Base-by-base conservation (phyloP, 2,888 invertebrate species). In the Crossocerus cetratus region DNA sequence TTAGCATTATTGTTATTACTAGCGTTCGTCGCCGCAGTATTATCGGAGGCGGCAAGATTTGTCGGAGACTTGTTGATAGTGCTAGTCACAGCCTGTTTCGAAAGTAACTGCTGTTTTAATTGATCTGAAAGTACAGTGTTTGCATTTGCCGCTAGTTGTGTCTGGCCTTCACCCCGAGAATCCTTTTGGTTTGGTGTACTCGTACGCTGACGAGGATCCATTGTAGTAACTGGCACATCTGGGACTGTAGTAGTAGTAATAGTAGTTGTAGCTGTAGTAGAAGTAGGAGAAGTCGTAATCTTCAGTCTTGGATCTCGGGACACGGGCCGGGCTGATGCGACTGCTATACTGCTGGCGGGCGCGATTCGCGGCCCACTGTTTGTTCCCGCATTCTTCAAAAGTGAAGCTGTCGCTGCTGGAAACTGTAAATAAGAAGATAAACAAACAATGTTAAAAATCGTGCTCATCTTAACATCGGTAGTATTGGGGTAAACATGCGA, bases 341-440 rank as follows among this genome's bases (percentile, higher is more conserved):
- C 87, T 76, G 92, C 86, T 32, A 91, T 90, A 49, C 92, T 90
- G 84, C 91, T 92, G 3, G 92, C 92, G 2, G 93, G 93, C 75
- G 92, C 91, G 65, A 94, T 93, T 82, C 92, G 91, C 49, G 91
- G 87, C 13, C 89, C 88, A 75, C 85, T 86, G 64, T 78, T 87
- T 43, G 84, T 77, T 32, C 84, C 83, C 8, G 83, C 84, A 23
- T 86, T 85, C 69, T 89, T 90, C 62, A 89, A 74, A 42, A 89
- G 82, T 1, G 87, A 83, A 13, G 88, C 85, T 13, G 88, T 80
- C 45, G 88, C 87, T 18, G 86, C 82, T 65, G 88, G 86, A 60
- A 87, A 88, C 89, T 89, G 71, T 2, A 71, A 79, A 65, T 0
- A 76, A 64, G 69, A 69, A 2, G 44, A 42, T 13, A 44, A 4